These are phyloP conservation scores for Tetrao urogallus DNA, from an alignment of 2,113 vertebrate genomes.

Conservation along the genomic window DNA sequence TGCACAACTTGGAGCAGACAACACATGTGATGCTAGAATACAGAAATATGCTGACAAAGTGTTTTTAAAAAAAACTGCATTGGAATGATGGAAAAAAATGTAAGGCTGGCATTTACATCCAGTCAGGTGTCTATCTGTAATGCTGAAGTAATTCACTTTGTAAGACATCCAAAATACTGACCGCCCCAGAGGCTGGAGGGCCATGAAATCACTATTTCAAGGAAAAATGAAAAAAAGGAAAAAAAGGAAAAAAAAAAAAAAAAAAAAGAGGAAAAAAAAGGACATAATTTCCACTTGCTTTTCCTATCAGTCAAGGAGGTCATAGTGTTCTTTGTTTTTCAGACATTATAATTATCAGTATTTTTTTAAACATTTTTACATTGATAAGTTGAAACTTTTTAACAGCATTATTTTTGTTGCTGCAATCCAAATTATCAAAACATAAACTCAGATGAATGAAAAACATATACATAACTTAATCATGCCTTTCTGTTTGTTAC, in stretches of 20 bases:
- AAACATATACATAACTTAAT: accelerated
- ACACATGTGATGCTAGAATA: background rate
- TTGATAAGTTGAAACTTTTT: background rate
- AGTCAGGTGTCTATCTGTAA: background rate
- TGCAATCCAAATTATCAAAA: background rate
- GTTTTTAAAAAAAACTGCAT: background rate
- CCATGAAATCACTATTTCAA: background rate
- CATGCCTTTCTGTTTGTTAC: accelerated
- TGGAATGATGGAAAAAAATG: background rate
- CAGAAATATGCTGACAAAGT: background rate
- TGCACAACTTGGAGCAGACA: background rate
- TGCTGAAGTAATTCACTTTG: background rate
- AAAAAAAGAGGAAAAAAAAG: background rate
- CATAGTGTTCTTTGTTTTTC: background rate
- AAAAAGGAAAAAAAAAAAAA: too few species aligned
- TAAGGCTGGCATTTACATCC: background rate
- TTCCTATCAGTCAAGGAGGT: background rate
- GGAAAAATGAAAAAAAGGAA: background rate
- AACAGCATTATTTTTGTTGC: background rate
- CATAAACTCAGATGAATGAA: background rate
- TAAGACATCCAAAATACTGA: accelerated
- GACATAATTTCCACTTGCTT: accelerated
- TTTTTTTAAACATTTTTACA: background rate
- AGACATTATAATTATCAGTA: background rate
- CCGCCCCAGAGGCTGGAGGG: accelerated